A percentile compares a stretch with the other conserved stretches of the same genome.
phyloP scores from a whole-genome alignment of 2,113 vertebrate species.

The Vidua macroura region DNA sequence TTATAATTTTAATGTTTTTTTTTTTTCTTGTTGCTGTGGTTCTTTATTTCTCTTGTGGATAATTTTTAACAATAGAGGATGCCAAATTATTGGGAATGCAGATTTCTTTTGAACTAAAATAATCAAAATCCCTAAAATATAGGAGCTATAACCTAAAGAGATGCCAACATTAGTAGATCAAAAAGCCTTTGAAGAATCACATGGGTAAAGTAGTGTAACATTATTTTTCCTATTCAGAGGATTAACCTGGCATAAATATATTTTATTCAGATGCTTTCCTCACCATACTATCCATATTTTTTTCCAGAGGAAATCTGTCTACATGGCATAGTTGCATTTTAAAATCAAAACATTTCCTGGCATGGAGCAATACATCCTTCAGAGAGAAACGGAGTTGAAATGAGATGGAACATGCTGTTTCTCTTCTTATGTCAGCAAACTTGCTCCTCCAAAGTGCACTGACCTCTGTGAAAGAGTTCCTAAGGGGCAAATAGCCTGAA shows the following conservation, averaged over 20 bases:
- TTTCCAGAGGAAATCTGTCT: background rate
- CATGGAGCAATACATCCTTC: background rate
- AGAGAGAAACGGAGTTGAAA: background rate
- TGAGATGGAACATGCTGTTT: background rate
- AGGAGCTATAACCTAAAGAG: background rate
- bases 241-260: background rate
- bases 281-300: background rate
- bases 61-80: background rate
- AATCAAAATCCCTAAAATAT: background rate
- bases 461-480: background rate
- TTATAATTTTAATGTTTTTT: background rate
- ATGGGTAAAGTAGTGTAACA: background rate
- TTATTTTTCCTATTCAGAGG: background rate
- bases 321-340: background rate
- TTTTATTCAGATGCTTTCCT: background rate
- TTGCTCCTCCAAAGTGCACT: background rate
- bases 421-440: background rate
- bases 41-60: slow-evolving; percentile 9
- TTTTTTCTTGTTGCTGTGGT: background rate
- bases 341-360: slow-evolving; percentile 18
- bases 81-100: background rate
- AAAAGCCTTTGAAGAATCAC: background rate
- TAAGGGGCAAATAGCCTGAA: background rate
- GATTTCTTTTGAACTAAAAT: slow-evolving; percentile 15
- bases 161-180: background rate